Percentiles rank a stretch among this genome's conserved stretches.
Evolutionary conservation across 2,888 invertebrate species (phyloP).

Genomic region (Metalampra italica): DNA sequence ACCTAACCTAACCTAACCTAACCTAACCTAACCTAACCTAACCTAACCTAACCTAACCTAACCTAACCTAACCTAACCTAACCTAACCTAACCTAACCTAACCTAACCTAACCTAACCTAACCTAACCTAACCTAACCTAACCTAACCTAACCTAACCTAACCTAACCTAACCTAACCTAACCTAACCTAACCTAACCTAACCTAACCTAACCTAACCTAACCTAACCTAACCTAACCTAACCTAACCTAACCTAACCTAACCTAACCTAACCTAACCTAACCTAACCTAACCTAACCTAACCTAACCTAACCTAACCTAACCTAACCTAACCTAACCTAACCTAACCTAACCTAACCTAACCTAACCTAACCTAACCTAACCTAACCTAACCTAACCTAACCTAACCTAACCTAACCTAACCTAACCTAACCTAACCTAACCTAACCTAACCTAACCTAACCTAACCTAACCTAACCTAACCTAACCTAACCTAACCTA

Average conservation of each 20-base stretch:
- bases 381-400: conserved; percentile 12
- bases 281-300: conserved; percentile 13
- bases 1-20: conserved; percentile 3
- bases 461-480: conserved; percentile 12
- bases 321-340: conserved; percentile 10
- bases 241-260: conserved; percentile 11
- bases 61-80: conserved; percentile 10
- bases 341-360: conserved; percentile 10
- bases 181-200: conserved; percentile 10
- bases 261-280: conserved; percentile 13
- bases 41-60: conserved; percentile 10
- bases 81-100: conserved; percentile 10
- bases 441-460: conserved; percentile 12
- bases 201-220: conserved; percentile 10
- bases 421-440: conserved; percentile 13
- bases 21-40: conserved; percentile 10
- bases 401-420: conserved; percentile 13
- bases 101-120: conserved; percentile 10
- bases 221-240: conserved; percentile 11
- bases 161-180: conserved; percentile 10
- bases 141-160: conserved; percentile 10
- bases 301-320: conserved; percentile 13
- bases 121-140: conserved; percentile 10
- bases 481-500: conserved; percentile 13
- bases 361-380: conserved; percentile 11